Percentiles rank a stretch among this genome's conserved stretches.
Evolutionary conservation across 2,797 vertebrate genomes (phyloP).

Genomic region (Mareca strepera): DNA sequence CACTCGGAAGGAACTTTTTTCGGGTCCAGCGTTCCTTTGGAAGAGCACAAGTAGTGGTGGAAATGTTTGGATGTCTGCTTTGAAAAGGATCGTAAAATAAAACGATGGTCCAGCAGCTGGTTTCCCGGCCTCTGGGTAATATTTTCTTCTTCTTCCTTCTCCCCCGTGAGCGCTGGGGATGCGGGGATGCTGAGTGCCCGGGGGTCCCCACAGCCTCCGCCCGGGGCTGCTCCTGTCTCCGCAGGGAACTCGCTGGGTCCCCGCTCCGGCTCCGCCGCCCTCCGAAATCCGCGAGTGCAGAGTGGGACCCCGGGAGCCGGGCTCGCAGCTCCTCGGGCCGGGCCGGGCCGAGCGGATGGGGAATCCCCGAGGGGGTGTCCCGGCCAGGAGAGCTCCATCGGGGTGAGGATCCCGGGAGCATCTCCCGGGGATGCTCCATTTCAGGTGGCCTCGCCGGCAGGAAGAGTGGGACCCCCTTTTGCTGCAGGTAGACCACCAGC

Average conservation of each 20-base stretch:
- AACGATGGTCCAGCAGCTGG: background rate
- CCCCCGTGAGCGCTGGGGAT: background rate
- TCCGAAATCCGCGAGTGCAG: fast-evolving
- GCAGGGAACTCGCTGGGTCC: fast-evolving
- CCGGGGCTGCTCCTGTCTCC: fast-evolving
- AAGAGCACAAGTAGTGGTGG: background rate
- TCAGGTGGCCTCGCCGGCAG: background rate
- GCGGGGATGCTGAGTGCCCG: fast-evolving
- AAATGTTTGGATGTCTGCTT: background rate
- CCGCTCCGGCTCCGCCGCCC: fast-evolving
- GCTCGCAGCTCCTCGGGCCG: fast-evolving
- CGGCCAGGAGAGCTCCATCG: fast-evolving
- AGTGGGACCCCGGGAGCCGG: fast-evolving
- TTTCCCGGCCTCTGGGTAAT: fast-evolving
- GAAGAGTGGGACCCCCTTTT: background rate
- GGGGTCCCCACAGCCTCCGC: background rate
- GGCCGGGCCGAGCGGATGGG: background rate
- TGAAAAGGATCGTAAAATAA: background rate
- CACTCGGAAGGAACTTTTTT: background rate
- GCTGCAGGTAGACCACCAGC: background rate
- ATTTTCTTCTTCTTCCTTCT: background rate
- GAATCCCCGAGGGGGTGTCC: background rate
- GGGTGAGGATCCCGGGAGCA: background rate
- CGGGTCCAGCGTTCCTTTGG: background rate
- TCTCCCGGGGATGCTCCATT: fast-evolving